Conservation (phyloP, 2,797 vertebrate genomes). For the Crenuchus spilurus region DNA sequence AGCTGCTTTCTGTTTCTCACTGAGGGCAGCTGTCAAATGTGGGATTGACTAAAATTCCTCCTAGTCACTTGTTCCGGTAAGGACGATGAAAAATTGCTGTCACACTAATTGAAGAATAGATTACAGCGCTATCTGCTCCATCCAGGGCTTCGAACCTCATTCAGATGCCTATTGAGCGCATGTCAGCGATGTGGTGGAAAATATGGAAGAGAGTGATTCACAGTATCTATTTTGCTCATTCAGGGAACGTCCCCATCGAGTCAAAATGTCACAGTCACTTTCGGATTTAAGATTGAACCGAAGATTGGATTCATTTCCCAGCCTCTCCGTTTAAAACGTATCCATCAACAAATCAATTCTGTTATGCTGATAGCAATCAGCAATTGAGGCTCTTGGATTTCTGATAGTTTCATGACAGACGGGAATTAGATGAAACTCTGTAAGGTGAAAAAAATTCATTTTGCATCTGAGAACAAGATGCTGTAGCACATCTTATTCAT, state of each 20-base stretch:
- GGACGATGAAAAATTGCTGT: not conserved
- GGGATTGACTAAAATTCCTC: not conserved
- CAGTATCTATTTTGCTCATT: conserved; percentile 17
- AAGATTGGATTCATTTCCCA: conserved; percentile 35
- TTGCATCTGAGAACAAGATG: not conserved
- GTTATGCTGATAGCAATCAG: conserved; percentile 26
- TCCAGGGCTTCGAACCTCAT: conserved; percentile 17
- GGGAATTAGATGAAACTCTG: conserved; percentile 9
- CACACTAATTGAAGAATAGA: conserved; percentile 22
- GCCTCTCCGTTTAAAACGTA: conserved; percentile 33
- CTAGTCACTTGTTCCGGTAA: not conserved
- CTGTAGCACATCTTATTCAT: not conserved
- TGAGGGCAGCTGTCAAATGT: not conserved
- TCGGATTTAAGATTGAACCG: conserved; percentile 24
- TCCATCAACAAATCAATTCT: conserved; percentile 33
- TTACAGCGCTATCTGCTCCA: conserved; percentile 13
- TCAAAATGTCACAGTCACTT: conserved; percentile 31
- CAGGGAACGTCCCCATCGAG: conserved; percentile 14
- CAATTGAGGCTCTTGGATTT: not conserved
- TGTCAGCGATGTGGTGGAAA: conserved; percentile 7
- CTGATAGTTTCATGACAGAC: not conserved
- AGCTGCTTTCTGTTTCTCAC: conserved; percentile 1
- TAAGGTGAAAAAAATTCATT: conserved; percentile 2
- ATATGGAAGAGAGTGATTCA: conserved; percentile 24
- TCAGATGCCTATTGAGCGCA: conserved; percentile 10